Percentiles rank a stretch among this genome's conserved stretches.
Evolutionary conservation across 2,113 vertebrate genomes (phyloP).

Genomic region (Poecilia latipinna): DNA sequence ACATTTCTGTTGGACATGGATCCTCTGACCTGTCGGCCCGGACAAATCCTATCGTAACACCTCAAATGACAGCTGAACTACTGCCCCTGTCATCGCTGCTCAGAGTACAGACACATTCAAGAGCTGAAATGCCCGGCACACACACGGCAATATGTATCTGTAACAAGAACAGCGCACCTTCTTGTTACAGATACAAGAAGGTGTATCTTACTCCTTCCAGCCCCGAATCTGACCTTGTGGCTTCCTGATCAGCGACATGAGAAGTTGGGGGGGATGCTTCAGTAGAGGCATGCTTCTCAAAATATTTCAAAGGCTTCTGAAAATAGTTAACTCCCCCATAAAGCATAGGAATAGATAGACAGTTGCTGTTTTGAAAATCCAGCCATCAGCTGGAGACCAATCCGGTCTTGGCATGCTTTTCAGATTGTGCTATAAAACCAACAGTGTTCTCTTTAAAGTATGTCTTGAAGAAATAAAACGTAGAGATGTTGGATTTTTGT

Average conservation of each 20-base stretch:
- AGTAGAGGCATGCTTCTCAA: too few relatives aligned
- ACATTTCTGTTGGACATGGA: conserved; percentile 56
- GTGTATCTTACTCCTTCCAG: conserved; percentile 39
- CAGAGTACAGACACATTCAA: conserved; percentile 64
- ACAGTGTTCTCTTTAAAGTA: too few relatives aligned
- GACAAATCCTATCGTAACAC: conserved; percentile 58
- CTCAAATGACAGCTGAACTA: conserved; percentile 77
- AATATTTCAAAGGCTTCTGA: too few relatives aligned
- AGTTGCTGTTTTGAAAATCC: too few relatives aligned
- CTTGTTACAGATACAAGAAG: background rate
- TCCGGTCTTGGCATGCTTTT: too few relatives aligned
- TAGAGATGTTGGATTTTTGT: too few relatives aligned
- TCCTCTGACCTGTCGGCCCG: conserved; percentile 76
- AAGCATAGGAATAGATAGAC: too few relatives aligned
- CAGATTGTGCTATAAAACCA: too few relatives aligned
- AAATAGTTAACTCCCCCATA: too few relatives aligned
- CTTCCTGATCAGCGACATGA: conserved; percentile 57
- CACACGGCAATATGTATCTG: conserved; percentile 53
- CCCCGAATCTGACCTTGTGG: conserved; percentile 56
- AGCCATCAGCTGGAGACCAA: too few relatives aligned
- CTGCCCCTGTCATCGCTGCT: conserved; percentile 79
- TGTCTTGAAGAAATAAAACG: too few relatives aligned
- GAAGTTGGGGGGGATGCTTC: background rate
- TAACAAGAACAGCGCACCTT: conserved; percentile 54
- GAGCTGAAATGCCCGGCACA: conserved; percentile 53